phyloP scores from a whole-genome alignment of 2,797 vertebrate species.

The Xerus rutilus region DNA sequence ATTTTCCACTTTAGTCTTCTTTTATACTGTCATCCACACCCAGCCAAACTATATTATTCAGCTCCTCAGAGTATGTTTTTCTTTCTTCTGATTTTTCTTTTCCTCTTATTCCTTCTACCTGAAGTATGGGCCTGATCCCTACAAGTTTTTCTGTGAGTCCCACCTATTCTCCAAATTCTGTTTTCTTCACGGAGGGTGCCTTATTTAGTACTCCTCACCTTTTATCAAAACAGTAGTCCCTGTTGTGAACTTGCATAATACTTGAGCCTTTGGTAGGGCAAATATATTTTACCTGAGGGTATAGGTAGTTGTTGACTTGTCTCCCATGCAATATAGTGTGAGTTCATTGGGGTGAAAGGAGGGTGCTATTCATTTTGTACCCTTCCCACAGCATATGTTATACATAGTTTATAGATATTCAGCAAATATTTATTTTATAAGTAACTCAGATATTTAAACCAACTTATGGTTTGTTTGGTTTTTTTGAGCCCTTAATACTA shows the following conservation, averaged over 20 bases:
- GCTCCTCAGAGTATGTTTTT: background rate
- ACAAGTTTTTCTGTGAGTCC: background rate
- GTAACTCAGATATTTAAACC: background rate
- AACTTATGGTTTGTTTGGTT: background rate
- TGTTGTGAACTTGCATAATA: background rate
- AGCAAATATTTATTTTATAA: conserved; percentile 34
- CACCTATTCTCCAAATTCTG: background rate
- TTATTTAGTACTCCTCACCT: background rate
- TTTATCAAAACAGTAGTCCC: background rate
- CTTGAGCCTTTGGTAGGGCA: background rate
- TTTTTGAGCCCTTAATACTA: conserved; percentile 27
- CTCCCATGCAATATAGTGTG: background rate
- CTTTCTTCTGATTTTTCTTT: background rate
- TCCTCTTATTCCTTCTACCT: background rate
- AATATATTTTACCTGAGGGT: background rate
- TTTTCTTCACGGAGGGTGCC: background rate
- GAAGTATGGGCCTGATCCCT: background rate
- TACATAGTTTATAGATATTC: background rate
- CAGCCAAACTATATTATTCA: background rate
- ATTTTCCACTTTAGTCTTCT: background rate
- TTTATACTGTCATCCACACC: background rate
- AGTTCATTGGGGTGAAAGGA: background rate
- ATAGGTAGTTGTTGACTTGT: background rate
- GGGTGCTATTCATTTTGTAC: background rate
- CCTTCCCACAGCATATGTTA: background rate